These are phyloP conservation scores for Cladorhizidae sp. DNA, from an alignment of 37 sponge, comb jelly and placozoan genomes.

Conservation along the genomic window DNA sequence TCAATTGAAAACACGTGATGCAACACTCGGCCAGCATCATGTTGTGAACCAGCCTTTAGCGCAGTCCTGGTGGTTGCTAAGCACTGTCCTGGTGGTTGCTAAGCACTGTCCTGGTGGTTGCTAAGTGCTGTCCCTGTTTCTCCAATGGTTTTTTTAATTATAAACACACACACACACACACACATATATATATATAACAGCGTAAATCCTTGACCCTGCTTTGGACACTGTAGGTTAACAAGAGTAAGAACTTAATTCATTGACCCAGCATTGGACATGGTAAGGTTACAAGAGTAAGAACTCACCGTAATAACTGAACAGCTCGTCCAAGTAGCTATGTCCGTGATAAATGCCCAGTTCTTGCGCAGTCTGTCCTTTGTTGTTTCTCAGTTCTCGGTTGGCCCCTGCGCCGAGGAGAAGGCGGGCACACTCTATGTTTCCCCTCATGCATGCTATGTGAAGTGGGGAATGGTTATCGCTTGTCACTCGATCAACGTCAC, in stretches of 20 bases:
- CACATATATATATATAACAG: slow-evolving; percentile 8
- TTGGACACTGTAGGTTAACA: not conserved
- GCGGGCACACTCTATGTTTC: slow-evolving; percentile 49
- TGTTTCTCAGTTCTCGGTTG: slow-evolving; percentile 19
- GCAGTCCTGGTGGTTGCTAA: too few species aligned
- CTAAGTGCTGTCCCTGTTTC: too few species aligned
- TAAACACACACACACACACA: slow-evolving; percentile 24
- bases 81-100: too few species aligned
- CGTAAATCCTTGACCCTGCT: not conserved
- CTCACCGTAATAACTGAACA: slow-evolving; percentile 32
- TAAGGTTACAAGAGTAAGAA: too few species aligned
- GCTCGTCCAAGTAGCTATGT: slow-evolving; percentile 23
- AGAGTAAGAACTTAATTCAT: too few species aligned
- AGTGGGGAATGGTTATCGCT: slow-evolving; percentile 54
- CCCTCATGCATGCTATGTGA: slow-evolving; percentile 61
- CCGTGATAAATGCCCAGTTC: slow-evolving; percentile 45
- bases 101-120: too few species aligned
- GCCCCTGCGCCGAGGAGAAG: slow-evolving; percentile 34
- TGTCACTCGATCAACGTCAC: slow-evolving; percentile 31
- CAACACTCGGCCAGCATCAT: too few species aligned
- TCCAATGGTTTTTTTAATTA: too few species aligned
- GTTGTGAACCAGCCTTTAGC: too few species aligned
- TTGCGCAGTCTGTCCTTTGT: slow-evolving; percentile 38
- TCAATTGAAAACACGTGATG: too few species aligned
- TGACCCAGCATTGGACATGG: too few species aligned